Base-by-base conservation (phyloP, 2,113 vertebrate genomes). In the Romanogobio albipinnatus region DNA sequence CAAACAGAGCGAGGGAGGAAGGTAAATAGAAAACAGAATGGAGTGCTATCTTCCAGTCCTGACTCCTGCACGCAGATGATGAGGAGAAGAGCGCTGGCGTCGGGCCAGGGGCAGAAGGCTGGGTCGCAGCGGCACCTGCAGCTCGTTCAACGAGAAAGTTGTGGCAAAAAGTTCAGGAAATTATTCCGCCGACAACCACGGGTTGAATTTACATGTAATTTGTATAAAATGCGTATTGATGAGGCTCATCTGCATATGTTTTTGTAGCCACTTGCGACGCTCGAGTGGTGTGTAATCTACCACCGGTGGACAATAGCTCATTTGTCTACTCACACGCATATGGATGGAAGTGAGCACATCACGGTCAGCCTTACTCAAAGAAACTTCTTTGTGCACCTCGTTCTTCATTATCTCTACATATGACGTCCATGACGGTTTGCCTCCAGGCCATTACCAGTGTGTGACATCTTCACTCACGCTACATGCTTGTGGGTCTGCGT, bases 1-100 rank as follows among this genome's bases (percentile, higher is more conserved):
- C 59, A 87, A 87, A 88, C 84, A 62, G 83, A 74, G 82, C 7
- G 62, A 85, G 45, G 62, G 36, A 84, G 53, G 76, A 85, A 61
- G 45, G 85, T 80, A 85, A 86, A 87, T 82, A 86, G 33, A 78
- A 82, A 75, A 86, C 64, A 79, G 76, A 74, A 89, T 68, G 71
- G 78, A 73, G 76, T 22, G 74, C 79, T 84, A 75, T 84, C 81
- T 68, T 39, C 36, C 76, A 49, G 66, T 78, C 43, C 36, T 39
- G 61, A 29, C 74, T 84, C 74, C 85, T 74, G 76, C 26, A 53
- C 58, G 26, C 33, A 61, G 81, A 84, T 59, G 56, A 81, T 70
- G 17, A 68, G 81, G 73, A 74, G 70, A 66, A 13, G 70, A 79
- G 80, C 2, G 19, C 45, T 80, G 84, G 87, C 79, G 2, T 39